phyloP scores from a whole-genome alignment of 2,888 invertebrate genomes.

The Timandra comae region DNA sequence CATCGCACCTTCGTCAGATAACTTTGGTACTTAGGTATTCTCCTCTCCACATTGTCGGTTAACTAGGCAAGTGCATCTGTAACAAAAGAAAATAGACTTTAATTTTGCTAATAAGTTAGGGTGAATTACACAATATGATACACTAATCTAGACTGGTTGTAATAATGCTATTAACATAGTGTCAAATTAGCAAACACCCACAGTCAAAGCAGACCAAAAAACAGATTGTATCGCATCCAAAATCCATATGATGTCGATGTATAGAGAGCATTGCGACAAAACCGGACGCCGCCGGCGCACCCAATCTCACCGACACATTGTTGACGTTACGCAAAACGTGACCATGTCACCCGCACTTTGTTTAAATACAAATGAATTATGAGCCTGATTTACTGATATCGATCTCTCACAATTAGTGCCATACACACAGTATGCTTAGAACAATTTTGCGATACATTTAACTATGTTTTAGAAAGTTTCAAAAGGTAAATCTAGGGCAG shows the following conservation, averaged over 20 bases:
- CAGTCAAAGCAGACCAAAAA: constrained; percentile 9
- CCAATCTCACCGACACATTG: constrained; percentile 50
- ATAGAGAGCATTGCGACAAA: constrained; percentile 43
- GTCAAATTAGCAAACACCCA: constrained; percentile 26
- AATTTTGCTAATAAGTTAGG: too few relatives aligned
- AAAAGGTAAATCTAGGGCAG: too few relatives aligned
- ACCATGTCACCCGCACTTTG: constrained; percentile 31
- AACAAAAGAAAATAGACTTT: constrained; percentile 33
- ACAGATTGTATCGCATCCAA: too few relatives aligned
- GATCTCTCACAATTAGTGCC: constrained; percentile 5
- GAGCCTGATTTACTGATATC: constrained; percentile 23
- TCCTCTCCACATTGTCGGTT: not conserved
- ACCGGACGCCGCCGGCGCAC: constrained; percentile 47
- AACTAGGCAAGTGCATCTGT: constrained; percentile 33
- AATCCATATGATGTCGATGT: constrained; percentile 24
- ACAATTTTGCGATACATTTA: too few relatives aligned
- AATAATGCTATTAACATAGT: too few relatives aligned
- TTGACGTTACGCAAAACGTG: constrained; percentile 39
- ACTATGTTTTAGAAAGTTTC: too few relatives aligned
- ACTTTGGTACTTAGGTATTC: constrained; percentile 3
- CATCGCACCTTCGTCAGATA: constrained; percentile 36
- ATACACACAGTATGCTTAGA: too few relatives aligned
- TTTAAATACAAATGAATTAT: constrained; percentile 29
- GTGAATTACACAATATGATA: too few relatives aligned
- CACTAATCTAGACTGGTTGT: too few relatives aligned